Base-by-base conservation (phyloP, 2,797 vertebrate genomes). In the Spheniscus humboldti region DNA sequence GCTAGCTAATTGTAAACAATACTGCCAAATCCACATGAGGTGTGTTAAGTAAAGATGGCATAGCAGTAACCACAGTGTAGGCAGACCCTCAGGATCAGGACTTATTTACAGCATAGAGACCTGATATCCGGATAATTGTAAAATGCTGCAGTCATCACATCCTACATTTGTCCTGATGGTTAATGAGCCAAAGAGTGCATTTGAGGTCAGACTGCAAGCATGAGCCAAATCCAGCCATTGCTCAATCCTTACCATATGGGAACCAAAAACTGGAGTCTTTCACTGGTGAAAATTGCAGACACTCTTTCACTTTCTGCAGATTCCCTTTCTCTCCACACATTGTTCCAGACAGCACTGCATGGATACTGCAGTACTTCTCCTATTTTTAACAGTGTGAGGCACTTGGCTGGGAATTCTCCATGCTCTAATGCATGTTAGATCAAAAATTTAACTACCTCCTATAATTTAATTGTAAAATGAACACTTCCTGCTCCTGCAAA, bases 391-490 rank as follows among this genome's bases (percentile, higher is more conserved):
- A 45, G 55, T 24, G 63, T 80, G 79, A 87, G 68, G 56, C 81
- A 76, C 43, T 92, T 94, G 23, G 45, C 74, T 86, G 76, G 68
- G 90, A 96, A 81, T 83, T 75, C 90, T 96, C 67, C 31, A 53
- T 73, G 66, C 92, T 97, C 91, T 96, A 87, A 87, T 90, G 85
- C 88, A 79, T 76, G 50, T 93, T 97, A 95, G 94, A 98, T 97
- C 66, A 95, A 96, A 97, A 96, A 96, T 88, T 83, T 95, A 97
- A 96, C 93, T 91, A 85, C 74, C 62, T 94, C 86, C 39, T 87
- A 67, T 92, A 80, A 95, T 96, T 96, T 97, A 96, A 96, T 97
- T 97, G 88, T 76, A 86, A 96, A 97, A 94, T 83, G 90, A 97
- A 83, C 50, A 91, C 56, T 94, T 85, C 41, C 74, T 96, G 63